These are phyloP conservation scores for Pasiphila rectangulata DNA, from an alignment of 2,888 invertebrate species.

Conservation along the genomic window DNA sequence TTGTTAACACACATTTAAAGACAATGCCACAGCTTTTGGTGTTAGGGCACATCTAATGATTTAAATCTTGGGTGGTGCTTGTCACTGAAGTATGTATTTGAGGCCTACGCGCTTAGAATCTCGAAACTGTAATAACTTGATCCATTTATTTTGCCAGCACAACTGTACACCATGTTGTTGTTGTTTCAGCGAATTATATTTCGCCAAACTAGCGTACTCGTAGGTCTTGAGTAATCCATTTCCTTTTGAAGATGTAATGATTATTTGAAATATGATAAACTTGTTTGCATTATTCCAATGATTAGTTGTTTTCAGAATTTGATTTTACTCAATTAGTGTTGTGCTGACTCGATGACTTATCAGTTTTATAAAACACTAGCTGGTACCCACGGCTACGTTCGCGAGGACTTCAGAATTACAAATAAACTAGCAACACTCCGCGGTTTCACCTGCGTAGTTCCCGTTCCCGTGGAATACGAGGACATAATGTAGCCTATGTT, in stretches of 20 bases:
- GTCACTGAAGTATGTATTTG: background rate
- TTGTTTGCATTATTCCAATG: background rate
- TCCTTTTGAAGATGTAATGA: background rate
- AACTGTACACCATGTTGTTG: background rate
- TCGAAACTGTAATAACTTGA: background rate
- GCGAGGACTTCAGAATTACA: too few relatives aligned
- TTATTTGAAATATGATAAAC: background rate
- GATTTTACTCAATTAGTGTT: background rate
- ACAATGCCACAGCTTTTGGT: too few relatives aligned
- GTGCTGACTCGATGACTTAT: too few relatives aligned
- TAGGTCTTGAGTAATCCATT: constrained; percentile 2
- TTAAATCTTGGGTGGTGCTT: too few relatives aligned
- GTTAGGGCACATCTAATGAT: too few relatives aligned
- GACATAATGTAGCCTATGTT: too few relatives aligned
- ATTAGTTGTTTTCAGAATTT: background rate
- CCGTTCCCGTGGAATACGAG: too few relatives aligned
- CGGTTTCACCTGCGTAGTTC: too few relatives aligned
- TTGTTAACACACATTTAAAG: too few relatives aligned
- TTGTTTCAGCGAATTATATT: background rate
- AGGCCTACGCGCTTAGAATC: background rate
- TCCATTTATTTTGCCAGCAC: background rate
- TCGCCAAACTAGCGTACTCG: background rate
- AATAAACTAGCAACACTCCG: too few relatives aligned
- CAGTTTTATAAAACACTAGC: too few relatives aligned
- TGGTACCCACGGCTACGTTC: too few relatives aligned